These are phyloP conservation scores for Argopecten irradians DNA, from an alignment of 1,140 invertebrate species.

Conservation along the genomic window DNA sequence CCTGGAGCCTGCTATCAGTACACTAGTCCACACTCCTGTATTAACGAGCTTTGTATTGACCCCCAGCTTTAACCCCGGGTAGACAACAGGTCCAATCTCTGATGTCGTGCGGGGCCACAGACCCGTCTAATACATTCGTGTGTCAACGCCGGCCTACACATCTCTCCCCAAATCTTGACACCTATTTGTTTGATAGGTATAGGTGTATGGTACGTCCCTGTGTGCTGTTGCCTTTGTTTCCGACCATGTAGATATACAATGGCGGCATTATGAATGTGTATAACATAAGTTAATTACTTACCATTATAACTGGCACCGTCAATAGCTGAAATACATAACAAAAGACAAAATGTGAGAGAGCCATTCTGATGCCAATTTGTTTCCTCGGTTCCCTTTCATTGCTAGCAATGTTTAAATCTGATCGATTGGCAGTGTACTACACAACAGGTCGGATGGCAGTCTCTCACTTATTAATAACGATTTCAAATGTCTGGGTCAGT, in stretches of 20 bases:
- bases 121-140: background rate
- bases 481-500: constrained; percentile 13
- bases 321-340: background rate
- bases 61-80: background rate
- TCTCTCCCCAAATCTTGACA: constrained; percentile 21
- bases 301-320: background rate
- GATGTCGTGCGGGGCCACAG: background rate
- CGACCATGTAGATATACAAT: background rate
- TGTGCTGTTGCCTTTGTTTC: background rate
- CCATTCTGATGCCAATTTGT: background rate
- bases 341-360: background rate
- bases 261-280: background rate
- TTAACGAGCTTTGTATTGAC: background rate
- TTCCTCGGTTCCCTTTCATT: background rate
- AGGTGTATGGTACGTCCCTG: constrained; percentile 11
- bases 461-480: constrained; percentile 11
- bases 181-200: background rate
- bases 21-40: background rate
- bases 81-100: background rate
- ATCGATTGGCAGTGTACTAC: background rate
- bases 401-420: background rate
- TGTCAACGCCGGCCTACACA: background rate
- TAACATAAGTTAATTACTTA: background rate
- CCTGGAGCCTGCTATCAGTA: background rate
- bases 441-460: background rate